Evolutionary conservation across 2,113 vertebrate genomes (phyloP), one percentile per base, ranked within the genome.

Genomic region (Boulengeromyrus knoepffleri): DNA sequence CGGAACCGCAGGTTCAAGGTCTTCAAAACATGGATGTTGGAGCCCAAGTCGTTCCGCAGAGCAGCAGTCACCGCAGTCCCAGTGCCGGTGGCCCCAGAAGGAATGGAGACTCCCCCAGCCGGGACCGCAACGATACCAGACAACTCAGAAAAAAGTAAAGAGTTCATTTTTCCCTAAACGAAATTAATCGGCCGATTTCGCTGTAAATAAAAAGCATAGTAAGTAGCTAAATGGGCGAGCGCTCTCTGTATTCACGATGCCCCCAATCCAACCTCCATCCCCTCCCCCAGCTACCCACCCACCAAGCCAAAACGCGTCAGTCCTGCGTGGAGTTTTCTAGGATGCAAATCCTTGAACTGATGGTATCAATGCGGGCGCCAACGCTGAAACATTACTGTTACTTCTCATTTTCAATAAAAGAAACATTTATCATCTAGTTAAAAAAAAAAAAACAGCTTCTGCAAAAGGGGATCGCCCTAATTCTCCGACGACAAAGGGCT

Each of bases 1-100:
- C 97, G 96, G 94, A 97, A 97, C 1, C 97, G 96, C 92, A 97
- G 94, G 92, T 97, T 97, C 70, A 97, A 95, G 15, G 97, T 97
- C 94, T 97, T 97, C 56, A 97, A 94, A 31, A 97, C 96, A 90
- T 96, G 96, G 92, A 97, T 97, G 93, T 97, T 97, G 91, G 97
- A 97, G 0, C 97, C 97, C 92, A 97, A 92, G 92, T 97, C 97
- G 90, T 97, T 95, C 36, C 95, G 94, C 92, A 96, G 93, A 42
- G 95, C 95, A 21, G 92, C 93, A 15, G 97, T 89, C 36, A 36
- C 93, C 42, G 87, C 88, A 80, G 87, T 42, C 74, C 90, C 88
- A 27, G 90, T 27, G 36, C 77, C 88, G 3, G 74, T 49, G 80
- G 19, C 45, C 87, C 53, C 87, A 13, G 88, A 77, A 12, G 49